Evolutionary conservation across 1,140 invertebrate species (phyloP), one percentile per base, ranked within the genome.

Genomic region (Bathynomus jamesi): DNA sequence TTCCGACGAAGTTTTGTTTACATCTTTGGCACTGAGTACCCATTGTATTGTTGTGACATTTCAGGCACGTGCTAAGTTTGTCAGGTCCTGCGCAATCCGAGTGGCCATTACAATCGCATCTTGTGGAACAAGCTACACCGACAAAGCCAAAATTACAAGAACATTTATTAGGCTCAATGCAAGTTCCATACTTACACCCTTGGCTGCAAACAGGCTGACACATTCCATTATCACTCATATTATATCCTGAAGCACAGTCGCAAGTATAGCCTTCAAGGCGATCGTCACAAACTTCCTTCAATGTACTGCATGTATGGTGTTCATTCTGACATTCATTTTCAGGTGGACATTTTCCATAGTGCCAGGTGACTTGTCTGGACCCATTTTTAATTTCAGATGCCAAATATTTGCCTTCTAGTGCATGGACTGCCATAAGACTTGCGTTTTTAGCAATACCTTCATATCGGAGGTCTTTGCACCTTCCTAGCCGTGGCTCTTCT

Each of bases 91-190:
- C 88, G 82, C 95, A 98, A 79, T 95, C 87, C 68, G 93, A 91
- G 83, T 98, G 94, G 0, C 93, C 94, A 82, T 98, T 95, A 81
- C 95, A 98, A 79, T 94, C 87, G 81, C 95, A 98, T 80, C 94
- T 90, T 61, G 92, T 92, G 67, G 91, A 93, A 81, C 95, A 98
- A 83, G 96, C 95, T 69, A 88, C 87, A 63, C 95, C 95, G 27
- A 98, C 94, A 81, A 92, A 98, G 61, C 95, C 94, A 83, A 98
- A 98, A 84, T 96, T 88, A 82, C 95, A 98, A 53, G 87, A 84
- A 80, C 95, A 98, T 13, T 87, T 84, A 79, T 95, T 87, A 28
- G 95, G 95, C 78, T 89, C 86, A 3, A 93, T 82, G 80, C 95
- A 98, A 1, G 83, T 87, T 62, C 95, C 95, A 80, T 93, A 86